Base-by-base conservation (phyloP, 1,140 invertebrate species). In the Acromyrmex charruanus region DNA sequence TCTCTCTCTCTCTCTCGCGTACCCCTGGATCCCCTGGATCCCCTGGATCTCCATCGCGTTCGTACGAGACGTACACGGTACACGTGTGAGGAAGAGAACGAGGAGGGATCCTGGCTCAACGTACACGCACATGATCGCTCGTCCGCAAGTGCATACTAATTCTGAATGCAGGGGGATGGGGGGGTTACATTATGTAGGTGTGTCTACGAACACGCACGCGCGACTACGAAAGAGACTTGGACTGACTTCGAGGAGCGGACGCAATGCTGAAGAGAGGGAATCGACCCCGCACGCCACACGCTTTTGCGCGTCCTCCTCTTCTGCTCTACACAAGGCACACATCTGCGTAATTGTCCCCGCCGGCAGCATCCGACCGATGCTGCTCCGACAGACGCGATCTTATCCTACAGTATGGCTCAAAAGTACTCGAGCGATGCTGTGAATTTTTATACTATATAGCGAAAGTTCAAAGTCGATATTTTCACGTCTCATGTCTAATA, bases 291-390 rank as follows among this genome's bases (percentile, higher is more conserved):
- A 92, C 89, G 93, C 91, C 90, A 92, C 89, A 93, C 87, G 90
- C 92, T 92, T 82, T 82, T 91, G 86, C 92, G 89, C 92, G 92
- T 90, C 91, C 88, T 81, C 77, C 87, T 86, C 75, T 72, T 85
- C 77, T 90, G 53, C 69, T 74, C 80, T 25, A 21, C 69, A 75
- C 80, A 84, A 88, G 93, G 92, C 93, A 92, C 93, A 93, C 94
- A 95, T 95, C 94, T 95, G 95, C 94, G 95, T 95, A 95, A 95
- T 95, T 95, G 95, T 95, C 94, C 94, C 95, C 94, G 93, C 91
- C 93, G 95, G 94, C 95, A 93, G 94, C 94, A 94, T 93, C 93
- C 93, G 92, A 89, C 87, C 91, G 87, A 86, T 72, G 59, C 72
- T 65, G 71, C 28, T 18, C 77, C 77, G 44, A 53, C 77, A 31